phyloP scores from a whole-genome alignment of 2,797 vertebrate genomes.

The Myotis findleyi region DNA sequence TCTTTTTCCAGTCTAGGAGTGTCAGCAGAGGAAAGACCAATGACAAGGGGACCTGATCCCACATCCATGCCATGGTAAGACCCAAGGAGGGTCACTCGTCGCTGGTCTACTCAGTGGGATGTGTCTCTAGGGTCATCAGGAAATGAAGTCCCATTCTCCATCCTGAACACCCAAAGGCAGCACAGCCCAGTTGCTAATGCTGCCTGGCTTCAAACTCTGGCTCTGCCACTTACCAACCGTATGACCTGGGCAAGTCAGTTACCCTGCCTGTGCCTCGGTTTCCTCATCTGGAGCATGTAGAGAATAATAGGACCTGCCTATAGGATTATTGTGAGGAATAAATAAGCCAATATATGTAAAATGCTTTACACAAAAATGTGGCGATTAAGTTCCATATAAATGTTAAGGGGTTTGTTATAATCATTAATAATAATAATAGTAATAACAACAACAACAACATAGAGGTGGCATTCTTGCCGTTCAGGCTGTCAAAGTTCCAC shows the following conservation, averaged over 20 bases:
- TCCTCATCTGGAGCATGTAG: not conserved
- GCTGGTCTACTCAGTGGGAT: not conserved
- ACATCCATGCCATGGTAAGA: not conserved
- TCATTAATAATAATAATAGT: not conserved
- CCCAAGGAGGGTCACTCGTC: not conserved
- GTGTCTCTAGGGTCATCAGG: not conserved
- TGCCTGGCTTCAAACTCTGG: not conserved
- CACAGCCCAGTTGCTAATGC: not conserved
- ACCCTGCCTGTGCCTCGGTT: not conserved
- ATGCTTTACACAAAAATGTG: not conserved
- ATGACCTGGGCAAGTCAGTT: not conserved
- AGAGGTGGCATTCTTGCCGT: not conserved
- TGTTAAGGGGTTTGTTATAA: not conserved
- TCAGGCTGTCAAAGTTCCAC: not conserved
- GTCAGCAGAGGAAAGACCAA: not conserved
- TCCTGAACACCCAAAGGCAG: not conserved
- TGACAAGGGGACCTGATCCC: not conserved
- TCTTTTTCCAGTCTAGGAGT: not conserved
- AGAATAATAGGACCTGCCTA: not conserved
- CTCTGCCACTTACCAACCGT: not conserved
- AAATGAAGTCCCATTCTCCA: not conserved
- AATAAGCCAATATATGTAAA: not conserved
- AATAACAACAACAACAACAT: not conserved
- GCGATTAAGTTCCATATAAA: not conserved
- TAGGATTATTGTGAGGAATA: not conserved